Conservation (phyloP, 2,797 vertebrate genomes). For the Otus scops region DNA sequence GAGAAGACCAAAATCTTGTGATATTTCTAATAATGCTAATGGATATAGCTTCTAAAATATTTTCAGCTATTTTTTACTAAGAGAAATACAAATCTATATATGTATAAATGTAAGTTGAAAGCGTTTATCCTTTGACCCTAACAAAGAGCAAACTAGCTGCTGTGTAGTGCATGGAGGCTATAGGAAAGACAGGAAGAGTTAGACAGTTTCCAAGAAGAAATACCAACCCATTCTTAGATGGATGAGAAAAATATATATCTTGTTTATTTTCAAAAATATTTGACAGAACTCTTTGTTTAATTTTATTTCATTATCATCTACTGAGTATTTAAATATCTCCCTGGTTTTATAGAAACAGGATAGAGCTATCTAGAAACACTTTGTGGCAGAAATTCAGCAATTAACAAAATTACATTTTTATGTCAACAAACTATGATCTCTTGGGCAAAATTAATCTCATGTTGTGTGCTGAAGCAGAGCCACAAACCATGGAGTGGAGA, state of each 20-base stretch:
- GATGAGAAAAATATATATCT: not conserved
- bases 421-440: not conserved
- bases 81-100: not conserved
- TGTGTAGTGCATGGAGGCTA: not conserved
- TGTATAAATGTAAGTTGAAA: not conserved
- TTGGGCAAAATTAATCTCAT: not conserved
- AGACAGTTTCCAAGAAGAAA: not conserved
- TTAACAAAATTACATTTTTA: fast-evolving
- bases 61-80: not conserved
- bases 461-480: not conserved
- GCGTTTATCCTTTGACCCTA: not conserved
- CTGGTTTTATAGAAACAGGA: not conserved
- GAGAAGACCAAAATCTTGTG: not conserved
- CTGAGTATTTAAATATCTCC: not conserved
- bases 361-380: not conserved
- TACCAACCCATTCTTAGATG: not conserved
- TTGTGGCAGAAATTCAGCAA: not conserved
- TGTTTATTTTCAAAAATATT: not conserved
- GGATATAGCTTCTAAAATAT: not conserved
- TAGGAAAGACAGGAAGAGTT: not conserved
- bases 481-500: not conserved
- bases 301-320: not conserved
- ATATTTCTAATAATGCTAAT: not conserved
- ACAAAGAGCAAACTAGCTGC: not conserved
- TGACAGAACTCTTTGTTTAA: not conserved